phyloP scores from a whole-genome alignment of 1,140 invertebrate species.

The Agrypnia vestita region DNA sequence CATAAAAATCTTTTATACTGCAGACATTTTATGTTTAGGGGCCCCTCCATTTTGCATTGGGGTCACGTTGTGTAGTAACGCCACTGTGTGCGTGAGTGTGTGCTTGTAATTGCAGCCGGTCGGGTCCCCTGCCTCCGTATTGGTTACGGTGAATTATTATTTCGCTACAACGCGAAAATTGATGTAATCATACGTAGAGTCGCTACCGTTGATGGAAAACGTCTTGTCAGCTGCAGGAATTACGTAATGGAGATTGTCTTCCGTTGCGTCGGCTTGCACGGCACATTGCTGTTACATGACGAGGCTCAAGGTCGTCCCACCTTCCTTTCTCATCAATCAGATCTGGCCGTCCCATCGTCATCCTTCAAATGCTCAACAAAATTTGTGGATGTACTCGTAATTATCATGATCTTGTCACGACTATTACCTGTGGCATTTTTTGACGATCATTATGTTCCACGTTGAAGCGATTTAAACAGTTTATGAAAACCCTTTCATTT shows the following conservation, averaged over 20 bases:
- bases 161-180: slow-evolving; percentile 25
- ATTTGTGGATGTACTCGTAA: too few species aligned
- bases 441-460: too few species aligned
- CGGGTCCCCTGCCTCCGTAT: slow-evolving; percentile 4
- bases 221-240: slow-evolving; percentile 5
- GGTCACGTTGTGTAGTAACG: too few species aligned
- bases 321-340: background rate
- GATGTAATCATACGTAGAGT: slow-evolving; percentile 22
- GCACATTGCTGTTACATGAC: background rate
- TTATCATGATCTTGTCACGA: too few species aligned
- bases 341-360: too few species aligned
- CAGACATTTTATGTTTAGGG: too few species aligned
- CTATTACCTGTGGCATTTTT: too few species aligned
- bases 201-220: slow-evolving; percentile 19
- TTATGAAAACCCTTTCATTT: too few species aligned
- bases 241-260: slow-evolving; percentile 23
- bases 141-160: slow-evolving; percentile 31
- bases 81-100: background rate
- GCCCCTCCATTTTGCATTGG: too few species aligned
- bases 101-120: background rate
- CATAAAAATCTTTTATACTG: too few species aligned
- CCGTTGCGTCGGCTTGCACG: background rate
- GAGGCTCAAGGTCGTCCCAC: background rate
- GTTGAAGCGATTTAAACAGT: too few species aligned
- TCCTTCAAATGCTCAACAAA: background rate